These are phyloP conservation scores for Drosophila seguyi DNA, from an alignment of 1,140 invertebrate species.

Conservation along the genomic window DNA sequence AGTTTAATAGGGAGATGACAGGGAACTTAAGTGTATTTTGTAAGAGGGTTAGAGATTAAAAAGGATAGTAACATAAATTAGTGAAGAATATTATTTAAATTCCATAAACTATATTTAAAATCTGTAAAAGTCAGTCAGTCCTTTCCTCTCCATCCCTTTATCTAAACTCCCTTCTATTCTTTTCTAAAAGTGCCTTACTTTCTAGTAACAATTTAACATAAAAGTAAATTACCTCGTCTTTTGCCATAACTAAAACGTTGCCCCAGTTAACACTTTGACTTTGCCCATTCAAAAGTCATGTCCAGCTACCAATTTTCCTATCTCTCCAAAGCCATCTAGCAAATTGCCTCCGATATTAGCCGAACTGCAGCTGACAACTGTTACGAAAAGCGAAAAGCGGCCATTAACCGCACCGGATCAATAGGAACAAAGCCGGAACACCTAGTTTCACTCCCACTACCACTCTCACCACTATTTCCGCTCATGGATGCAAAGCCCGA, in stretches of 20 bases:
- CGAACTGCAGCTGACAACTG: slow-evolving; percentile 71
- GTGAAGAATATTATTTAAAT: not conserved
- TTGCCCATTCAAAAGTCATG: slow-evolving; percentile 19
- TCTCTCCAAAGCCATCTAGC: slow-evolving; percentile 2
- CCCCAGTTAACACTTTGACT: slow-evolving; percentile 23
- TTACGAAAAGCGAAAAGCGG: slow-evolving; percentile 47
- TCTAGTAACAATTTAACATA: not conserved
- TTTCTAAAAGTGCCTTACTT: no score
- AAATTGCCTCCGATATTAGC: slow-evolving; percentile 59
- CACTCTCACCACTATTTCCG: slow-evolving; percentile 16
- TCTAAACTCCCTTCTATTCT: not conserved
- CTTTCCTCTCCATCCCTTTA: no score
- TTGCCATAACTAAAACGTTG: not conserved
- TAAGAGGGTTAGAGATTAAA: not conserved
- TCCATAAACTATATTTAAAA: no score
- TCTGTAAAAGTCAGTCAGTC: no score
- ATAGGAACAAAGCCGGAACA: slow-evolving; percentile 7
- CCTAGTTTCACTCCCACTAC: slow-evolving; percentile 17
- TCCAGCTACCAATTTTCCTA: slow-evolving; percentile 10
- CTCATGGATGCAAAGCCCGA: slow-evolving; percentile 3
- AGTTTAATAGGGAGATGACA: slow-evolving; percentile 7
- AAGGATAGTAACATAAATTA: no score
- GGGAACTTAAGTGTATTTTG: not conserved
- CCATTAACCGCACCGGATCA: slow-evolving; percentile 52
- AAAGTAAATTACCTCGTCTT: not conserved